A percentile compares a stretch with the other conserved stretches of the same genome.
phyloP scores from a whole-genome alignment of 2,888 invertebrate genomes.

The Dastarcus helophoroides region DNA sequence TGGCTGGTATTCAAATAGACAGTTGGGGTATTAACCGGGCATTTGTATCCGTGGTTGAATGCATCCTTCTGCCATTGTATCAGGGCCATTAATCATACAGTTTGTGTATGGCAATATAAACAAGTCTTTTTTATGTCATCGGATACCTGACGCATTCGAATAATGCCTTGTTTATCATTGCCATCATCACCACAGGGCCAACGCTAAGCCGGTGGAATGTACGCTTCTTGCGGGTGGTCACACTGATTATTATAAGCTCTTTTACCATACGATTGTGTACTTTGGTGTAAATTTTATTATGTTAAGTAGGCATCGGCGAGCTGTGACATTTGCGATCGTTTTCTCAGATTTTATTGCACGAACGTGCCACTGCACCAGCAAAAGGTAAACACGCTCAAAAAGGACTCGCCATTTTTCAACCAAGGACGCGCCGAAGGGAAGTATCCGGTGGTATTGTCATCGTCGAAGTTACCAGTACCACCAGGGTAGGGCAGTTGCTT shows the following conservation, averaged over 20 bases:
- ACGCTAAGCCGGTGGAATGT: conserved; percentile 25
- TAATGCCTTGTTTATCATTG: conserved; percentile 40
- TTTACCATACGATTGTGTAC: conserved; percentile 14
- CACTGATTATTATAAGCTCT: conserved; percentile 9
- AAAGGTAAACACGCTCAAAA: too few species aligned
- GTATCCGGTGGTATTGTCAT: too few species aligned
- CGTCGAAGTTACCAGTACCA: too few species aligned
- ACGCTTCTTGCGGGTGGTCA: conserved; percentile 27
- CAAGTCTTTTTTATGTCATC: conserved; percentile 43
- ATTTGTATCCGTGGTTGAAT: conserved; percentile 26
- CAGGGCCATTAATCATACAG: conserved; percentile 37
- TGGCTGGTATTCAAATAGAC: conserved; percentile 11
- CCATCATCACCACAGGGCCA: conserved; percentile 38
- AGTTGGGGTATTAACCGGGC: conserved; percentile 23
- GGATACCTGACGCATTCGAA: conserved; percentile 38
- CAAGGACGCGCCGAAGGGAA: too few species aligned
- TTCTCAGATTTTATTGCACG: conserved; percentile 13
- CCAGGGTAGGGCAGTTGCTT: too few species aligned
- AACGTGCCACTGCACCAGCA: conserved; percentile 14
- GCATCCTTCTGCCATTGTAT: conserved; percentile 31
- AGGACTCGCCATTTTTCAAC: too few species aligned
- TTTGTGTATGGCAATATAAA: conserved; percentile 38
- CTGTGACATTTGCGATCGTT: conserved; percentile 11
- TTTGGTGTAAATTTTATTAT: conserved; percentile 17
- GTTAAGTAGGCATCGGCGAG: conserved; percentile 14